Conservation (phyloP, 2,113 vertebrate species). For the Lamprologus callipterus region DNA sequence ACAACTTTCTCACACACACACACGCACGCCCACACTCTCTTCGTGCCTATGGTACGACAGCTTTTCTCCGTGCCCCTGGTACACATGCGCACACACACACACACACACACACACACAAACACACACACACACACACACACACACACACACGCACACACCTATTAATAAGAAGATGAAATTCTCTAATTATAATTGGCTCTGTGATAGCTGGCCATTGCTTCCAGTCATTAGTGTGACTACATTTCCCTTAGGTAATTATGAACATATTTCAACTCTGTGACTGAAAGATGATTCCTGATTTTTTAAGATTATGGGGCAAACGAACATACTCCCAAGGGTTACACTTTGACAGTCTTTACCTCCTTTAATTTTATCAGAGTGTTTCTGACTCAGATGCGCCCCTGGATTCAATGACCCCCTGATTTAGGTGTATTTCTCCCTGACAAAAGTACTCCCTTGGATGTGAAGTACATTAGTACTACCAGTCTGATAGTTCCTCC, state of each 20-base stretch:
- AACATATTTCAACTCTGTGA: conserved; percentile 51
- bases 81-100: not conserved
- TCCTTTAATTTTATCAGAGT: not conserved
- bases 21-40: too few relatives aligned
- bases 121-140: not conserved
- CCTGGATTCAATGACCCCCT: not conserved
- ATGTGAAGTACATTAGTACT: not conserved
- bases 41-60: too few relatives aligned
- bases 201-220: conserved; percentile 36
- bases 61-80: too few relatives aligned
- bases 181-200: conserved; percentile 50
- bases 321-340: not conserved
- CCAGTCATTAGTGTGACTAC: conserved; percentile 48
- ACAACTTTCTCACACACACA: too few relatives aligned
- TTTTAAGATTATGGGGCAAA: conserved; percentile 8
- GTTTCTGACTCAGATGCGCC: not conserved
- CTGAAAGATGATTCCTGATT: conserved; percentile 51
- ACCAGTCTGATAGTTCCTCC: not conserved
- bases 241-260: conserved; percentile 59
- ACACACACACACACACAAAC: not conserved
- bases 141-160: not conserved
- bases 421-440: not conserved
- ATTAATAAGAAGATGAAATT: conserved; percentile 52
- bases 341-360: not conserved
- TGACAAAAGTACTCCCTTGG: not conserved